A percentile compares a stretch with the other conserved stretches of the same genome.
Evolutionary conservation across 2,113 vertebrate genomes (phyloP).

Genomic region (Syrrhaptes paradoxus): DNA sequence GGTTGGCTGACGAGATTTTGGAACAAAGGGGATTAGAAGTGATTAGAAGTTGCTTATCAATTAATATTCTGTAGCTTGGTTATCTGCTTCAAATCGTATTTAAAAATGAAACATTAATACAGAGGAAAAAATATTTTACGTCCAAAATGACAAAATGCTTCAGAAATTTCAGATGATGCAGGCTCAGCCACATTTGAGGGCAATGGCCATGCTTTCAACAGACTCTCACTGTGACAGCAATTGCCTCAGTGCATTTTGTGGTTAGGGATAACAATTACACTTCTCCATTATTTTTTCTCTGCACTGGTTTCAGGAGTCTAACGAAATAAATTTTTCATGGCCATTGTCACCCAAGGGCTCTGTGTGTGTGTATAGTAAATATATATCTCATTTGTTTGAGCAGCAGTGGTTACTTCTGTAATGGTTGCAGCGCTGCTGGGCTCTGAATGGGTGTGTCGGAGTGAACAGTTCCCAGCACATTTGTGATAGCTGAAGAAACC

Average conservation of each 20-base stretch:
- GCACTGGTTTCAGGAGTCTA: neutral
- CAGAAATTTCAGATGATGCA: neutral
- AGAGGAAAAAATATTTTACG: neutral
- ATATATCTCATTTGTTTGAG: neutral
- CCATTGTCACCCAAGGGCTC: neutral
- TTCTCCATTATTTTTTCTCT: conserved; percentile 16
- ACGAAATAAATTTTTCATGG: conserved; percentile 21
- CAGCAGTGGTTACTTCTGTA: neutral
- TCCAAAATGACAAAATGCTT: neutral
- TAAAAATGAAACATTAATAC: neutral
- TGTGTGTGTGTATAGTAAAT: neutral
- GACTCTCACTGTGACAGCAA: conserved; percentile 22
- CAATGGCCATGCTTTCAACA: conserved; percentile 9
- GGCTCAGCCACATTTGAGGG: neutral
- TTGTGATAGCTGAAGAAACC: neutral
- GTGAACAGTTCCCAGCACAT: neutral
- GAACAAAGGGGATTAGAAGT: neutral
- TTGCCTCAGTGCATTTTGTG: conserved; percentile 5
- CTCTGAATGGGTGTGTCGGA: conserved; percentile 42
- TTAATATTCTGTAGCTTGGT: neutral
- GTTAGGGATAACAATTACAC: conserved; percentile 14
- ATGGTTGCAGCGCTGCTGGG: neutral
- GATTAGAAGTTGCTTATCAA: neutral
- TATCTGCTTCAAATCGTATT: neutral
- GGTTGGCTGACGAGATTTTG: neutral